Percentiles rank a stretch among this genome's conserved stretches.
Evolutionary conservation across 2,113 vertebrate genomes (phyloP).

Genomic region (Alligator mississippiensis): DNA sequence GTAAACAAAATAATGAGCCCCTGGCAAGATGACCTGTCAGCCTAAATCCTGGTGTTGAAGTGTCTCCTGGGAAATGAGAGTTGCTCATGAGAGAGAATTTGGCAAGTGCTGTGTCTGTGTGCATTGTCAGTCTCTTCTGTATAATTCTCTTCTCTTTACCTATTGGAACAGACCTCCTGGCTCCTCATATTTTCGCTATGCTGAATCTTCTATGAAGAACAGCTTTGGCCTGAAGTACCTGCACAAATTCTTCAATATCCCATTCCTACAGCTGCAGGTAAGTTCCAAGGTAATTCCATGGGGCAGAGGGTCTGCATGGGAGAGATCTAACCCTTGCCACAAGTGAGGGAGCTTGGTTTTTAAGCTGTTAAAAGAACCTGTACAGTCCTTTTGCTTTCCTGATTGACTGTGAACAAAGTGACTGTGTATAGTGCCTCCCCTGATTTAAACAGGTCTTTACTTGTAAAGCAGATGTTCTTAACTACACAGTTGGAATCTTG

Average conservation of each 20-base stretch:
- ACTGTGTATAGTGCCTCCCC: neutral
- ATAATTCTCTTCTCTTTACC: neutral
- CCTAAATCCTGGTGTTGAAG: neutral
- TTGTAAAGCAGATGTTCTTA: neutral
- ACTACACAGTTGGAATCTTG: neutral
- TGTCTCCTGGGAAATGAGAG: neutral
- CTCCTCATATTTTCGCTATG: conserved; percentile 96
- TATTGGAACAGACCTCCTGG: conserved; percentile 86
- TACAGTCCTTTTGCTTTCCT: neutral
- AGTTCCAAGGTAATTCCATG: neutral
- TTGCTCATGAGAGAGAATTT: fast-evolving
- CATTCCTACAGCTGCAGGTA: conserved; percentile 97
- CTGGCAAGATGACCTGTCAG: neutral
- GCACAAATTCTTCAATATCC: conserved; percentile 98
- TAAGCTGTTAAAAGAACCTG: neutral
- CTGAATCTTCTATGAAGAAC: conserved; percentile 98
- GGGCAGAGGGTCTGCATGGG: fast-evolving
- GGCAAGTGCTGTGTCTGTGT: neutral
- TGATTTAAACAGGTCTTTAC: neutral
- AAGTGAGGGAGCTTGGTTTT: neutral
- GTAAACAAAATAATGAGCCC: neutral
- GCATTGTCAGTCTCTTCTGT: neutral
- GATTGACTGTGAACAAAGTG: neutral
- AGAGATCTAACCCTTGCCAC: neutral
- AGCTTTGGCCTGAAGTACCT: conserved; percentile 97